Evolutionary conservation across 1,140 invertebrate genomes (phyloP), one percentile per base, ranked within the genome.

Genomic region (Homalodisca vitripennis): DNA sequence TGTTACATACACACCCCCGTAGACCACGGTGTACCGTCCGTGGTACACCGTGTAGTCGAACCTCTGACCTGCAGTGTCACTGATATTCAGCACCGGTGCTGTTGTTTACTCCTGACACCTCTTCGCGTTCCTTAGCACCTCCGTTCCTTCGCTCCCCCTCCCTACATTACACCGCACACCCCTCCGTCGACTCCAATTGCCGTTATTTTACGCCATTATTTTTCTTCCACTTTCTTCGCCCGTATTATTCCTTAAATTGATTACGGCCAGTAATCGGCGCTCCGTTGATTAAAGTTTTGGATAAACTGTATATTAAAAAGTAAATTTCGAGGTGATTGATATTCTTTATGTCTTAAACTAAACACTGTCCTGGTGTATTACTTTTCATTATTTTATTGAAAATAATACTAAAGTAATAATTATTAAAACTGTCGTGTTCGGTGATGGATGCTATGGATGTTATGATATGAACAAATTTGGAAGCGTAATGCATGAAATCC

Each of bases 191-290:
- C n/a, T n/a, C n/a, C n/a, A n/a, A n/a, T n/a, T n/a, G 3, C n/a
- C 14, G 2, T 51, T 51, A 51, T 20, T 51, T 51, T n/a, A 22
- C 48, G 22, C 48, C 48, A 41, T n/a, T n/a, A n/a, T 51, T 51
- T 51, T 51, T 51, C 48, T 51, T 51, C 48, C 48, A 51, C n/a
- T 51, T 51, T 51, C 48, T 51, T 20, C 6, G 34, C 34, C n/a
- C n/a, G n/a, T n/a, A n/a, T n/a, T n/a, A 3, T 51, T 51, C 48
- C 14, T 51, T 20, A 20, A 51, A 51, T 51, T 51, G 48, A 51
- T 51, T 51, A 51, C 14, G 22, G 17, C 22, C 22, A 20, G 48
- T 41, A 41, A 17, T n/a, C 22, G 22, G 17, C 48, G n/a, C 48
- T n/a, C n/a, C 14, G 22, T 51, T 51, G 14, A 51, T 51, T 20